Evolutionary conservation across 2,888 invertebrate species (phyloP), one percentile per base, ranked within the genome.

Genomic region (Meliscaeva auricollis): DNA sequence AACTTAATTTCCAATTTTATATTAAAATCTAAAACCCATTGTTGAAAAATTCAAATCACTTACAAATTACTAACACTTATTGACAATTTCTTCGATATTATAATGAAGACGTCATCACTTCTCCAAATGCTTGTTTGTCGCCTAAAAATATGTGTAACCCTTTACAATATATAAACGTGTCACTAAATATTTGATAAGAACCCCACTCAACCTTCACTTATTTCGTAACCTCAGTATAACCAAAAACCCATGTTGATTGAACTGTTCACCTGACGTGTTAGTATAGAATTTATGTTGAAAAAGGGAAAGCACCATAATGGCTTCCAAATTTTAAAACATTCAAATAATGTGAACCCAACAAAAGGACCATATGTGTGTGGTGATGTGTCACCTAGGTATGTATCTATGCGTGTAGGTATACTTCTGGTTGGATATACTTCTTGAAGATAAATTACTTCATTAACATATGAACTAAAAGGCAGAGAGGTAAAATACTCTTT

Each of bases 401-500:
- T 3, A 38, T 9, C 13, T 1, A 38, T 6, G 9, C 38, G 8
- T 11, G 9, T 3, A 38, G 3, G 3, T 9, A 38, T 6, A 38
- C 54, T 54, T 30, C 30, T 2, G n/a, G n/a, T 13, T 9, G 9
- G 9, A 26, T 26, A 30, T 54, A 54, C 26, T 32, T 15, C 30
- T n/a, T n/a, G n/a, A 54, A 54, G 54, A 54, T 3, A 54, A 32
- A 54, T 54, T 26, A 54, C 30, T 30, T 54, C 54, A 54, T 54
- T 54, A 54, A 32, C 54, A 54, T 38, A 9, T 13, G 3, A 38
- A 38, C 38, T 38, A 38, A 38, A 13, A 13, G 9, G 9, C 38
- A 7, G 38, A 3, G 3, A 6, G n/a, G n/a, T 38, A 38, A 6
- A 38, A 11, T 54, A 32, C 26, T 30, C 20, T 54, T 54, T 30